These are phyloP conservation scores for Caenorhabditis auriculariae DNA, from an alignment of 2,888 invertebrate genomes.

Conservation along the genomic window DNA sequence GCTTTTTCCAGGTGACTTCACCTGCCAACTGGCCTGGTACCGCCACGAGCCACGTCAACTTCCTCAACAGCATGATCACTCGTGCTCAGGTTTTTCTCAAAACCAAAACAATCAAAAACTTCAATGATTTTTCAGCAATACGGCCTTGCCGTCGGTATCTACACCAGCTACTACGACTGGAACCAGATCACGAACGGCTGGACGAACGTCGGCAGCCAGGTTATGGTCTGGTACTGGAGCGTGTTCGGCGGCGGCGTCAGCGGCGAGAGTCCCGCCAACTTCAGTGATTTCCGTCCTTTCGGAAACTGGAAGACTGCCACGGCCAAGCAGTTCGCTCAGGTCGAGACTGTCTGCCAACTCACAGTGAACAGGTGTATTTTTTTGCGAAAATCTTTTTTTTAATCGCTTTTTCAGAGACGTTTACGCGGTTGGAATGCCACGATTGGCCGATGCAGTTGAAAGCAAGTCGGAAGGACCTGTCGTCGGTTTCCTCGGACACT, in stretches of 20 bases:
- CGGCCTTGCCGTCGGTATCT: slow-evolving; percentile 37
- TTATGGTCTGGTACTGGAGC: slow-evolving; percentile 37
- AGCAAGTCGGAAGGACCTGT: too few species aligned
- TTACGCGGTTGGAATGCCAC: slow-evolving; percentile 26
- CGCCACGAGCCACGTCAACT: slow-evolving; percentile 15
- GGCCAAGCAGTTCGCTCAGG: slow-evolving; percentile 31
- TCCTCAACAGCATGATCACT: slow-evolving; percentile 28
- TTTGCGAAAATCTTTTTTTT: too few species aligned
- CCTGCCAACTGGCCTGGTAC: slow-evolving; percentile 31
- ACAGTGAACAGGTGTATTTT: slow-evolving; percentile 20
- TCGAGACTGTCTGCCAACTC: slow-evolving; percentile 18
- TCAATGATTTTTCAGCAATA: slow-evolving; percentile 38
- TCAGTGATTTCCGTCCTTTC: slow-evolving; percentile 29
- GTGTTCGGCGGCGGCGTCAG: slow-evolving; percentile 20
- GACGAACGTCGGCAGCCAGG: slow-evolving; percentile 15
- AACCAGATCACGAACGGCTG: slow-evolving; percentile 39
- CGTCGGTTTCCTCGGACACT: too few species aligned
- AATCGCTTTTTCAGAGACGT: slow-evolving; percentile 15
- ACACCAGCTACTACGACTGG: slow-evolving; percentile 46
- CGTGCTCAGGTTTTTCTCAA: slow-evolving; percentile 8
- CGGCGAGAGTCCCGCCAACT: slow-evolving; percentile 30
- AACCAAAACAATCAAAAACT: neutral
- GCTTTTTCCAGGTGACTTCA: slow-evolving; percentile 31
- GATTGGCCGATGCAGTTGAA: too few species aligned
- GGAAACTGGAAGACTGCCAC: slow-evolving; percentile 19